A percentile compares a stretch with the other conserved stretches of the same genome.
These are phyloP conservation scores for Catajapyx aquilonaris DNA, from an alignment of 1,140 invertebrate species.

Conservation along the genomic window DNA sequence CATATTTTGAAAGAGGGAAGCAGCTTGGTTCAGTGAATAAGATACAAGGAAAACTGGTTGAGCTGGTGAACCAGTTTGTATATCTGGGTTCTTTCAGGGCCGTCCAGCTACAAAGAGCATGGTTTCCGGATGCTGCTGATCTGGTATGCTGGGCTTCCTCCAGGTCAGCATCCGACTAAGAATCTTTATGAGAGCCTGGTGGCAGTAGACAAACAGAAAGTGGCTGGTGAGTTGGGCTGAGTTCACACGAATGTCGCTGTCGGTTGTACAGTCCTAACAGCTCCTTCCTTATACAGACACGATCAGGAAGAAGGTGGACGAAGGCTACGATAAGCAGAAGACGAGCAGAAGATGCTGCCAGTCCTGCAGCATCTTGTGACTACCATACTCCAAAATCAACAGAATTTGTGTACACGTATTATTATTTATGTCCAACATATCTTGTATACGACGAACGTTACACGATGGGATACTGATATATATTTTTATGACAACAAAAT, in stretches of 20 bases:
- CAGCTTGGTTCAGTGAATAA: conserved; percentile 4
- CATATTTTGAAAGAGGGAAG: conserved; percentile 1
- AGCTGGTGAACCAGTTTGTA: too few relatives aligned
- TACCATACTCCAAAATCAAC: too few relatives aligned
- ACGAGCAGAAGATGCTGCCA: conserved; percentile 19
- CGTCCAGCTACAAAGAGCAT: conserved; percentile 51
- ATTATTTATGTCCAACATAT: too few relatives aligned
- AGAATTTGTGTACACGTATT: too few relatives aligned
- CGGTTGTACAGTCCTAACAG: conserved; percentile 1
- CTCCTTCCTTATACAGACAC: conserved; percentile 19
- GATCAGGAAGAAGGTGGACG: conserved; percentile 23
- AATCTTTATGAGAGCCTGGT: conserved; percentile 40
- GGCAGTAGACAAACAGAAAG: conserved; percentile 32
- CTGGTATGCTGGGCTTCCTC: conserved; percentile 39
- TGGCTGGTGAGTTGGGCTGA: conserved; percentile 28
- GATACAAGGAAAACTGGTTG: too few relatives aligned
- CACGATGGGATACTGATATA: too few relatives aligned
- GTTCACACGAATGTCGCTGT: conserved; percentile 6
- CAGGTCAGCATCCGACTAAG: conserved; percentile 34
- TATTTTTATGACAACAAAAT: too few relatives aligned
- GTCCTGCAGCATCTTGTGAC: conserved; percentile 21
- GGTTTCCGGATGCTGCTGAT: conserved; percentile 45
- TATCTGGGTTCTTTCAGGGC: too few relatives aligned
- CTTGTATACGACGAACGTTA: too few relatives aligned
- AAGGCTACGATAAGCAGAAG: conserved; percentile 22